Conservation (phyloP, 2,888 invertebrate species). For the Cybosia mesomella region DNA sequence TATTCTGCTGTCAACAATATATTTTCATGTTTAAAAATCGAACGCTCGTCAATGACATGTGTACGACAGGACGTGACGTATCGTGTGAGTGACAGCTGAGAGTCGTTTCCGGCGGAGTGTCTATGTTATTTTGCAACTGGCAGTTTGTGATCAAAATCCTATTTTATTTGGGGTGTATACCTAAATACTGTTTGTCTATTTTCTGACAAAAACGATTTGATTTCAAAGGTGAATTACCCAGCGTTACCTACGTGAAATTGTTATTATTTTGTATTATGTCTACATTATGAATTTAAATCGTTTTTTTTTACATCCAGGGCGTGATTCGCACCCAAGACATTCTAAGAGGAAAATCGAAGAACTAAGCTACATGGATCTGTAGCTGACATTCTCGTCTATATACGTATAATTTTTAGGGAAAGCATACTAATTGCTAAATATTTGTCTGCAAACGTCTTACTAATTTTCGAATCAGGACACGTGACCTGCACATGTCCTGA, state of each 20-base stretch:
- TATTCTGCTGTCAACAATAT: conserved; percentile 21
- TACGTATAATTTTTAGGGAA: no score
- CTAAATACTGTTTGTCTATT: conserved; percentile 5
- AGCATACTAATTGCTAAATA: no score
- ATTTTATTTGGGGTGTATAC: conserved; percentile 18
- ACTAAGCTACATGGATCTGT: not conserved
- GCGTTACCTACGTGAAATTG: not conserved
- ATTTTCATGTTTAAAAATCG: conserved; percentile 42
- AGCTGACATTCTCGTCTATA: no score
- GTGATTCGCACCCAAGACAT: no score
- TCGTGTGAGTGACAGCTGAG: conserved; percentile 49
- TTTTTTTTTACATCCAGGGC: not conserved
- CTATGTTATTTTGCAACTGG: conserved; percentile 54
- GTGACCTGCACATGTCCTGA: no score
- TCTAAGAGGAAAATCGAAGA: no score
- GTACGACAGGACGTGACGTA: conserved; percentile 45
- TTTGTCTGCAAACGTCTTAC: no score
- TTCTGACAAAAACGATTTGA: not conserved
- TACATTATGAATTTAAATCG: not conserved
- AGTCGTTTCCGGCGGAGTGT: conserved; percentile 49
- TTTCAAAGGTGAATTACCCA: not conserved
- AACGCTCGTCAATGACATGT: conserved; percentile 46
- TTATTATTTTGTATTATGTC: not conserved
- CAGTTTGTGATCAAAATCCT: conserved; percentile 49
- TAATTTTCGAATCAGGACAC: no score